Evolutionary conservation across 1,140 invertebrate species (phyloP).

Genomic region (Microplitis demolitor): DNA sequence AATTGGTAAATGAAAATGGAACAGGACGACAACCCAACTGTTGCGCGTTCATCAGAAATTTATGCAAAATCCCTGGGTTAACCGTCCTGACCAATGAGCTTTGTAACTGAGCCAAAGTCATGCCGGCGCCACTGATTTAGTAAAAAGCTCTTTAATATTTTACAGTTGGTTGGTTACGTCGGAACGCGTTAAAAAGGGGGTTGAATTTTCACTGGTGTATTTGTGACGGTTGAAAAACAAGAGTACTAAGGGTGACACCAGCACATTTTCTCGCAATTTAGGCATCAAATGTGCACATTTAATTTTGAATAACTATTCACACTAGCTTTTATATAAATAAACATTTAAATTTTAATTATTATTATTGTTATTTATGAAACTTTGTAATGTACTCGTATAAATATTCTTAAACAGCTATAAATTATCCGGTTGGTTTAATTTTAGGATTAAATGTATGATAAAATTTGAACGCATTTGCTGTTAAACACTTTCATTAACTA

Average conservation of each 20-base stretch:
- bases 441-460: no score
- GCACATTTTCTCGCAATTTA: conserved; percentile 32
- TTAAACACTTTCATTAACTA: background rate
- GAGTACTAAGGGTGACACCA: background rate
- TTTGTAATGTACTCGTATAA: no score
- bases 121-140: conserved; percentile 37
- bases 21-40: conserved; percentile 45
- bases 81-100: conserved; percentile 47
- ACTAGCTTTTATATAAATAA: background rate
- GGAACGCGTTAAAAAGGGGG: background rate
- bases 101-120: conserved; percentile 45
- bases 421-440: no score
- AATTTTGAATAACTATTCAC: background rate
- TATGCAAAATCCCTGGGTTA: conserved; percentile 47
- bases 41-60: conserved; percentile 55
- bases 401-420: no score
- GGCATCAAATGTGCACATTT: background rate
- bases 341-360: no score
- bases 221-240: background rate
- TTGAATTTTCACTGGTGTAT: background rate
- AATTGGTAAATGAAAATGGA: conserved; percentile 34
- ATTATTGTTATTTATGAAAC: no score
- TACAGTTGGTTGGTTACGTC: conserved; percentile 15
- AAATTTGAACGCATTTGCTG: background rate
- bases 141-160: conserved; percentile 49